Conservation (phyloP, 1,140 invertebrate genomes). For the Hirudo medicinalis region DNA sequence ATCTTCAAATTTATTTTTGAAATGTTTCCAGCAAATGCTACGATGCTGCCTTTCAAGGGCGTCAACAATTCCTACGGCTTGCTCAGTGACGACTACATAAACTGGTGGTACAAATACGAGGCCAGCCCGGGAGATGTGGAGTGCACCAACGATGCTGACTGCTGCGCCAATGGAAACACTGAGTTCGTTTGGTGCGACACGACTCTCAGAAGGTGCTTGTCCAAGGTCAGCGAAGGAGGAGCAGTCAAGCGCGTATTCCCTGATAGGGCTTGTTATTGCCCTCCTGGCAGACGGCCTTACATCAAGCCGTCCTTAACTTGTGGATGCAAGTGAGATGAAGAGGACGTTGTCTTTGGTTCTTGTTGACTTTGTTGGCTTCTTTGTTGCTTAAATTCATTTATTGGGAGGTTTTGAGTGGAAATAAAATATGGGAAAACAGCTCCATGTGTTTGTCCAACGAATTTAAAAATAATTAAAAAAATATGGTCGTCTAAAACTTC, state of each 20-base stretch:
- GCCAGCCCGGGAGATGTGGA: neutral
- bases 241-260: neutral
- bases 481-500: too few relatives aligned
- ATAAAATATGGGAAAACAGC: too few relatives aligned
- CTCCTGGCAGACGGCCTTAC: neutral
- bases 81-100: neutral
- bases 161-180: neutral
- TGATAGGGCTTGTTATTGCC: neutral
- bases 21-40: neutral
- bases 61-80: neutral
- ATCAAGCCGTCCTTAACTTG: too few relatives aligned
- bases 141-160: neutral
- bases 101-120: neutral
- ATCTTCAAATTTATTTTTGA: neutral
- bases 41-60: constrained; percentile 3
- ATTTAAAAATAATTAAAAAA: too few relatives aligned
- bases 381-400: too few relatives aligned
- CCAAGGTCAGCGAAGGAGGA: constrained; percentile 15
- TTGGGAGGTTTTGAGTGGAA: too few relatives aligned
- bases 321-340: too few relatives aligned
- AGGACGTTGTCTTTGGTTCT: too few relatives aligned
- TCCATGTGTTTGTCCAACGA: too few relatives aligned
- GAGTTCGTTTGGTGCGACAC: constrained; percentile 9
- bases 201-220: neutral
- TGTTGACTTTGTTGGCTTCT: too few relatives aligned